Evolutionary conservation across 1,140 invertebrate species (phyloP).

Genomic region (Euglossa dilemma): DNA sequence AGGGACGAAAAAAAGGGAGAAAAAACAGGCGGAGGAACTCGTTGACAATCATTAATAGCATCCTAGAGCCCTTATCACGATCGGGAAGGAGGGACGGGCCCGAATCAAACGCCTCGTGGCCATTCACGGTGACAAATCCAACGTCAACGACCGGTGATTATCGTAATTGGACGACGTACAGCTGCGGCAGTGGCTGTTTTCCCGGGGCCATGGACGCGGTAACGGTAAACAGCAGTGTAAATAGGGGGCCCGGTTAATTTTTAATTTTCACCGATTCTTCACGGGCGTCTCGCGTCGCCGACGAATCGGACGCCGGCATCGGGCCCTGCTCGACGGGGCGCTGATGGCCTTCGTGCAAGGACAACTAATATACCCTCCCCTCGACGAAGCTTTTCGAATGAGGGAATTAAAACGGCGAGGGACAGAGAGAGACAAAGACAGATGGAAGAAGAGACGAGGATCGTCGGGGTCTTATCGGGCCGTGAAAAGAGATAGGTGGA

Average conservation of each 20-base stretch:
- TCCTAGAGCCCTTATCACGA: background rate
- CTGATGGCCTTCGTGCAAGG: slow-evolving; percentile 41
- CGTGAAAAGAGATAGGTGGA: background rate
- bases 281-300: slow-evolving; percentile 58
- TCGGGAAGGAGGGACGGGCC: background rate
- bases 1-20: too few species aligned
- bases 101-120: background rate
- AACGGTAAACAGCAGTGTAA: slow-evolving; percentile 56
- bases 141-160: slow-evolving; percentile 46
- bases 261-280: slow-evolving; percentile 72
- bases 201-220: background rate
- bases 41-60: slow-evolving; percentile 25
- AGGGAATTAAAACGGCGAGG: slow-evolving; percentile 31
- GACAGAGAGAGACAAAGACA: slow-evolving; percentile 17
- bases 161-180: slow-evolving; percentile 54
- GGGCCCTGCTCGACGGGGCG: slow-evolving; percentile 2
- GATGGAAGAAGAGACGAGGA: background rate
- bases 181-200: slow-evolving; percentile 32
- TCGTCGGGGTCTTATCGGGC: background rate
- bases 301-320: slow-evolving; percentile 25
- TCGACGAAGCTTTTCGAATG: slow-evolving; percentile 33
- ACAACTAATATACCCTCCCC: slow-evolving; percentile 34
- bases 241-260: slow-evolving; percentile 58
- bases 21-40: background rate
- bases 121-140: slow-evolving; percentile 32